Evolutionary conservation across 2,797 vertebrate genomes (phyloP).

Genomic region (Enteromius argenteus): DNA sequence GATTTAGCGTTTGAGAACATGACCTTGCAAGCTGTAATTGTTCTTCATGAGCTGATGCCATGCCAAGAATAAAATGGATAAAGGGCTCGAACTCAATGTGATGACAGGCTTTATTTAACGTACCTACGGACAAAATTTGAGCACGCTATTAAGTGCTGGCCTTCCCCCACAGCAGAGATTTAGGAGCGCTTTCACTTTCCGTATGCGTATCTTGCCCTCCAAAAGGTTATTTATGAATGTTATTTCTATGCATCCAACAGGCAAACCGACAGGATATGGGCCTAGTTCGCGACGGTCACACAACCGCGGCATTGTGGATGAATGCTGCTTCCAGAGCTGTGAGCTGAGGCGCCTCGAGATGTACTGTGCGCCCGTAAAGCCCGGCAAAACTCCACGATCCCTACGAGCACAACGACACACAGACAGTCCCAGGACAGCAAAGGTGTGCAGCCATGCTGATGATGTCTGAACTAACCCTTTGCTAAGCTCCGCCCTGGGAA

Average conservation of each 20-base stretch:
- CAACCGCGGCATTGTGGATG: slow-evolving; percentile 94
- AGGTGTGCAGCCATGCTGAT: slow-evolving; percentile 70
- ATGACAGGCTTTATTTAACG: slow-evolving; percentile 38
- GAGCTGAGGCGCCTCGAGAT: slow-evolving; percentile 96
- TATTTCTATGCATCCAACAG: slow-evolving; percentile 71
- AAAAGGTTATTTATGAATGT: not conserved
- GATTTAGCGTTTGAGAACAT: slow-evolving; percentile 48
- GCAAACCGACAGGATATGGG: slow-evolving; percentile 95
- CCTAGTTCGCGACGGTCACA: slow-evolving; percentile 88
- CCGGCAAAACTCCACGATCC: slow-evolving; percentile 89
- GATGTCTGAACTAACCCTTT: not conserved
- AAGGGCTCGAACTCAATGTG: slow-evolving; percentile 13
- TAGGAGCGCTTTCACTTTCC: not conserved
- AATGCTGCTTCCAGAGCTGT: slow-evolving; percentile 99
- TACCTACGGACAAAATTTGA: slow-evolving; percentile 12
- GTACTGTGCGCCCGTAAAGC: slow-evolving; percentile 96
- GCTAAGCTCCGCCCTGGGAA: not conserved
- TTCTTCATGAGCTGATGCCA: slow-evolving; percentile 37
- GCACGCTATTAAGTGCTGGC: not conserved
- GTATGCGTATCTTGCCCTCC: not conserved
- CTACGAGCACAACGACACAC: slow-evolving; percentile 95
- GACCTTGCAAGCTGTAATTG: slow-evolving; percentile 28
- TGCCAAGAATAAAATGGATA: slow-evolving; percentile 50
- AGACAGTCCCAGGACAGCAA: slow-evolving; percentile 90
- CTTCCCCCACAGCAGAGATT: slow-evolving; percentile 15